Conservation (phyloP, 2,797 vertebrate species). For the Eospalax fontanierii region DNA sequence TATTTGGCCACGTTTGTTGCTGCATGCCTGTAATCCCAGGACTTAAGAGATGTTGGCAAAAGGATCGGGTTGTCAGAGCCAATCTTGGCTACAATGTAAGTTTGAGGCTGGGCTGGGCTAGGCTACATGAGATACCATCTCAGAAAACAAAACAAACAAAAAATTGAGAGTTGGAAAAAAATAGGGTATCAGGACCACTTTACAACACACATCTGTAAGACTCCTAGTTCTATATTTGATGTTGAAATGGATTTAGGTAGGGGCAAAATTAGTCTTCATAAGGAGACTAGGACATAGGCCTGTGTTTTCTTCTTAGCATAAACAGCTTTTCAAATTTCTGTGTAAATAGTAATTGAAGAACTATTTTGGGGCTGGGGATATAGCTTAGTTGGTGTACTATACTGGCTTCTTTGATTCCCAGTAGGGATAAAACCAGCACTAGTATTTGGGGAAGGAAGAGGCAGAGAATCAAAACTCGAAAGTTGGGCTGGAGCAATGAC, state of each 20-base stretch:
- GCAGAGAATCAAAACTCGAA: not conserved
- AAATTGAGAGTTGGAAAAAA: slow-evolving; percentile 17
- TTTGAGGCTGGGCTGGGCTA: not conserved
- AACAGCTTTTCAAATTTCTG: not conserved
- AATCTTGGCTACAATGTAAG: not conserved
- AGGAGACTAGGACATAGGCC: not conserved
- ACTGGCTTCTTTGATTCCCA: not conserved
- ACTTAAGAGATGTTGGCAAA: not conserved
- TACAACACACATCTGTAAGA: slow-evolving; percentile 1
- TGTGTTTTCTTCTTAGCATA: not conserved
- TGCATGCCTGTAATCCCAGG: not conserved
- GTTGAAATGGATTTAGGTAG: not conserved
- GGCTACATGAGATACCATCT: not conserved
- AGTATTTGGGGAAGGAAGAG: not conserved
- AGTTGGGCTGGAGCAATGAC: not conserved
- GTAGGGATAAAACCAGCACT: not conserved
- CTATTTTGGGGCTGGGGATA: not conserved
- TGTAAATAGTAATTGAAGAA: not conserved
- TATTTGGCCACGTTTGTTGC: not conserved
- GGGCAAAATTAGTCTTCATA: not conserved
- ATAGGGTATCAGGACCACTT: slow-evolving; percentile 21
- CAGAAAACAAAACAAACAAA: not conserved
- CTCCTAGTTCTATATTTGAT: slow-evolving; percentile 32
- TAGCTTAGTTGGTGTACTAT: not conserved
- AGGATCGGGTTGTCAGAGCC: not conserved